These are phyloP conservation scores for Carlito syrichta DNA, from an alignment of 2,113 vertebrate species.

Conservation along the genomic window DNA sequence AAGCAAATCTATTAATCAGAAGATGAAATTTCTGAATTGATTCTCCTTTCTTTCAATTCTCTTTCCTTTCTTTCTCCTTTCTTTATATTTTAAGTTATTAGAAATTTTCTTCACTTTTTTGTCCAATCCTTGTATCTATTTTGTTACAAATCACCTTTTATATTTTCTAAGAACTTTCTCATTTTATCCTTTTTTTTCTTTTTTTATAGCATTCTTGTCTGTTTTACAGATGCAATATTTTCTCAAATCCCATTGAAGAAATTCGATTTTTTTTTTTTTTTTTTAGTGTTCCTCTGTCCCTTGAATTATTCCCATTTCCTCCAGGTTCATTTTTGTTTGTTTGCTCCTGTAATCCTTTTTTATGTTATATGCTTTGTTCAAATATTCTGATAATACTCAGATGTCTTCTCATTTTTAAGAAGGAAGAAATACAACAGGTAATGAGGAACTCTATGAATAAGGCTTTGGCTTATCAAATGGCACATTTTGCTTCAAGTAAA, in stretches of 20 bases:
- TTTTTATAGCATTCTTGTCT: not conserved
- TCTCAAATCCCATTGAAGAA: not conserved
- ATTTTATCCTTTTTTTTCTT: not conserved
- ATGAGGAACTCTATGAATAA: not conserved
- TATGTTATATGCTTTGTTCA: not conserved
- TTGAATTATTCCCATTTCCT: not conserved
- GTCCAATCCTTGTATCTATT: not conserved
- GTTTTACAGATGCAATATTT: not conserved
- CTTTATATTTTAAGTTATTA: not conserved
- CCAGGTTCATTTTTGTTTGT: not conserved
- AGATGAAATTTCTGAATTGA: not conserved
- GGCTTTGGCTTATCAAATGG: not conserved
- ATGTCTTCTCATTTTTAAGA: not conserved
- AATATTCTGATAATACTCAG: not conserved
- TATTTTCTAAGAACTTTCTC: not conserved
- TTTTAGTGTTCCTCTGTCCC: not conserved
- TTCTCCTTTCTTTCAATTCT: not conserved
- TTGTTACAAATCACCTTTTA: not conserved
- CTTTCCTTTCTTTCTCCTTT: not conserved
- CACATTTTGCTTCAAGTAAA: not conserved
- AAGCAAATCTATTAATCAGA: not conserved
- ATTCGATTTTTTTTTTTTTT: not conserved
- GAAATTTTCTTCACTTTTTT: not conserved
- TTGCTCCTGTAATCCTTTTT: not conserved
- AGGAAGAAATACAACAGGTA: not conserved